phyloP scores from a whole-genome alignment of 2,888 invertebrate species.

The Drosophila borealis region DNA sequence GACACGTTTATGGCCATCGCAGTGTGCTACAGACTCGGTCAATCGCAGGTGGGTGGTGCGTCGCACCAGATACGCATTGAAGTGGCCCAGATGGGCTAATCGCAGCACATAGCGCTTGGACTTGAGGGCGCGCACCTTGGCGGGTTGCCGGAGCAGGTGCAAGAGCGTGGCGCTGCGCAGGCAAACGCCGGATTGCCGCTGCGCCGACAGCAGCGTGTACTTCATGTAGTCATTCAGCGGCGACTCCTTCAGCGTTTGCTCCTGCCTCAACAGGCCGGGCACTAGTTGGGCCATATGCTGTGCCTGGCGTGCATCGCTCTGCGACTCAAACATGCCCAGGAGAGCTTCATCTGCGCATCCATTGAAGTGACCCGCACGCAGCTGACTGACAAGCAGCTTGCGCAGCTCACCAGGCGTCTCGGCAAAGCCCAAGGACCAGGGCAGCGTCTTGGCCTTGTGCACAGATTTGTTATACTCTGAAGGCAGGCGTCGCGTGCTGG shows the following conservation, averaged over 20 bases:
- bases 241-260: slow-evolving; percentile 90
- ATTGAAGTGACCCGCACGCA: slow-evolving; percentile 90
- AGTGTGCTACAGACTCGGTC: slow-evolving; percentile 80
- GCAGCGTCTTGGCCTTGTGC: slow-evolving; percentile 86
- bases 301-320: slow-evolving; percentile 83
- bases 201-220: slow-evolving; percentile 92
- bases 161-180: slow-evolving; percentile 87
- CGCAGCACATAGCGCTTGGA: slow-evolving; percentile 89
- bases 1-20: slow-evolving; percentile 20
- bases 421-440: slow-evolving; percentile 94
- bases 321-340: slow-evolving; percentile 92
- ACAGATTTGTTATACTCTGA: slow-evolving; percentile 56
- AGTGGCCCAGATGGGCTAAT: slow-evolving; percentile 91
- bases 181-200: slow-evolving; percentile 88
- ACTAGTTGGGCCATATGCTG: slow-evolving; percentile 90
- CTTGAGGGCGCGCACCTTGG: slow-evolving; percentile 85
- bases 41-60: slow-evolving; percentile 89
- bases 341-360: slow-evolving; percentile 88
- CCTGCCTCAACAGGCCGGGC: slow-evolving; percentile 92
- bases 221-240: slow-evolving; percentile 90
- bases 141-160: slow-evolving; percentile 80
- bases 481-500: slow-evolving; percentile 67
- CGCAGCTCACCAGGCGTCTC: slow-evolving; percentile 91
- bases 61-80: slow-evolving; percentile 90
- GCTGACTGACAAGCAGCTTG: slow-evolving; percentile 91